A percentile compares a stretch with the other conserved stretches of the same genome.
Evolutionary conservation across 2,113 vertebrate species (phyloP).

Genomic region (Bufo bufo): DNA sequence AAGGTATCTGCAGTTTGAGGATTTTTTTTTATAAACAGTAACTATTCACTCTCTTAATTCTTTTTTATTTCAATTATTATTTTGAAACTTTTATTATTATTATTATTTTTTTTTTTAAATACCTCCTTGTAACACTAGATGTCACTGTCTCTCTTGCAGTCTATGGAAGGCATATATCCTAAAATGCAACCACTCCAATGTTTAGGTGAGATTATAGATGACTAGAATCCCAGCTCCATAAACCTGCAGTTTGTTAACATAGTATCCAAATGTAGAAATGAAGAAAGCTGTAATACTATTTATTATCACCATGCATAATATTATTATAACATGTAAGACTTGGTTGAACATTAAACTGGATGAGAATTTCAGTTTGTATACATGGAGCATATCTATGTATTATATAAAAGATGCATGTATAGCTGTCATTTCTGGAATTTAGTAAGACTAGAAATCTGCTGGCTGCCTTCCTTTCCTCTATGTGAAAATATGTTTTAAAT

Average conservation of each 20-base stretch:
- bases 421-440: neutral
- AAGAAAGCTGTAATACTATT: neutral
- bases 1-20: no score
- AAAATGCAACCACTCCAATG: neutral
- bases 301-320: neutral
- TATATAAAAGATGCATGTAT: neutral
- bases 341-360: neutral
- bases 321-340: neutral
- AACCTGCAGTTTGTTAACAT: neutral
- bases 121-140: neutral
- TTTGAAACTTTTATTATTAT: neutral
- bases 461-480: neutral
- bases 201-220: neutral
- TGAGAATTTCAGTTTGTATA: neutral
- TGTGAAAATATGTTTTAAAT: neutral
- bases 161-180: neutral
- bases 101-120: neutral
- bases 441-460: neutral
- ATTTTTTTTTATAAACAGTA: no score
- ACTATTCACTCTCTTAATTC: neutral
- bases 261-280: neutral
- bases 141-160: slow-evolving; percentile 4
- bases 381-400: neutral
- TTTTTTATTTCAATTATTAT: neutral
- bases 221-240: neutral